A percentile compares a stretch with the other conserved stretches of the same genome.
Conservation (phyloP, 2,797 vertebrate genomes). For the Mustela erminea region DNA sequence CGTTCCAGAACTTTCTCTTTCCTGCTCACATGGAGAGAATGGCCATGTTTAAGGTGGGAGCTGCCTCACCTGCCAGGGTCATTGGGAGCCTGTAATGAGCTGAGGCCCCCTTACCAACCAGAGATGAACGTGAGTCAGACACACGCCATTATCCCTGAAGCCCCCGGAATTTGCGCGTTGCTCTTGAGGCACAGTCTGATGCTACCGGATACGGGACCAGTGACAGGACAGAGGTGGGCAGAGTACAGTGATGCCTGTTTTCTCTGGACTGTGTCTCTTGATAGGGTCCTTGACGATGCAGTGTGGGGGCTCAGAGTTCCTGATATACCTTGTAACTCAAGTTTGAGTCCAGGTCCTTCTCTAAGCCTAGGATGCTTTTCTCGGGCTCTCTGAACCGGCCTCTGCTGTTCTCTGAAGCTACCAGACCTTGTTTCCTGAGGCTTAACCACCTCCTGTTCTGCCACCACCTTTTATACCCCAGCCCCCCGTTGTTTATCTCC, state of each 20-base stretch:
- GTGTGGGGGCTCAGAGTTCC: background rate
- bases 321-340: background rate
- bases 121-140: background rate
- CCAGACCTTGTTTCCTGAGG: constrained; percentile 26
- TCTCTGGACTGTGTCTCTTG: background rate
- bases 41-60: background rate
- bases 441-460: constrained; percentile 60
- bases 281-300: no score
- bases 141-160: background rate
- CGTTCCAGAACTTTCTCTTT: background rate
- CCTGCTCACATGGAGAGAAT: background rate
- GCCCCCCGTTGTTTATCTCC: constrained; percentile 76
- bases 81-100: background rate
- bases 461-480: constrained; percentile 33
- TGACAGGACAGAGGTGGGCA: background rate
- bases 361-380: background rate
- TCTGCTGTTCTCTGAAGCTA: constrained; percentile 50
- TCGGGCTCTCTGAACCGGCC: background rate
- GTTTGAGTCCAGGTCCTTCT: background rate
- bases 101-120: background rate
- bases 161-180: background rate
- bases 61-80: background rate
- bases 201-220: background rate
- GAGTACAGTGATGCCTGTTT: fast-evolving
- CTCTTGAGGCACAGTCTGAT: background rate